phyloP scores from a whole-genome alignment of 1,140 invertebrate genomes.

The Caenorhabditis brenneri region DNA sequence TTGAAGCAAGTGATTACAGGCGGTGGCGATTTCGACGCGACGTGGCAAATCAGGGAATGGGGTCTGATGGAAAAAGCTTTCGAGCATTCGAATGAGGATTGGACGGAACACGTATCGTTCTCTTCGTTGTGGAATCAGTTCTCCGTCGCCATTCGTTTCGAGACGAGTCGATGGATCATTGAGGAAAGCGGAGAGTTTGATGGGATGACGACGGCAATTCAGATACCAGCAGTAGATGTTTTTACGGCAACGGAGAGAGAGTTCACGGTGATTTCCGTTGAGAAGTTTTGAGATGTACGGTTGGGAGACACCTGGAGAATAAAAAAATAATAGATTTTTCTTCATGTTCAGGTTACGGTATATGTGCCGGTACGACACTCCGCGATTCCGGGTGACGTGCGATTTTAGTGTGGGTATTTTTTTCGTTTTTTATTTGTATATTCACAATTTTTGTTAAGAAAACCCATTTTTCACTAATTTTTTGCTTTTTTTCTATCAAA shows the following conservation, averaged over 20 bases:
- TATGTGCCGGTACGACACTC: no score
- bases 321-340: no score
- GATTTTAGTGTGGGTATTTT: no score
- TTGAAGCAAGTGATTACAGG: constrained; percentile 64
- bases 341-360: no score
- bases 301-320: constrained; percentile 64
- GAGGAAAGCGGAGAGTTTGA: constrained; percentile 62
- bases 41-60: constrained; percentile 65
- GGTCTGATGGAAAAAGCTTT: constrained; percentile 60
- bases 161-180: constrained; percentile 66
- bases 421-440: no score
- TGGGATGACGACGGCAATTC: constrained; percentile 66
- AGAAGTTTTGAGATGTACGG: constrained; percentile 69
- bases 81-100: constrained; percentile 63
- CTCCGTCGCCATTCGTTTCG: constrained; percentile 69
- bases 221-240: constrained; percentile 71
- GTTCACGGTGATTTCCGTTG: constrained; percentile 68
- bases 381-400: no score
- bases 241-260: constrained; percentile 67
- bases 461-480: no score
- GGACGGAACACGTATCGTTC: constrained; percentile 70
- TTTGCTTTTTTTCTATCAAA: no score
- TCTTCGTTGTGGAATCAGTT: constrained; percentile 67
- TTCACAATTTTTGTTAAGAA: no score
- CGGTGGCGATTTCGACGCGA: constrained; percentile 64